phyloP scores from a whole-genome alignment of 37 sponge, comb jelly and placozoan genomes.

The Ephydatia muelleri region DNA sequence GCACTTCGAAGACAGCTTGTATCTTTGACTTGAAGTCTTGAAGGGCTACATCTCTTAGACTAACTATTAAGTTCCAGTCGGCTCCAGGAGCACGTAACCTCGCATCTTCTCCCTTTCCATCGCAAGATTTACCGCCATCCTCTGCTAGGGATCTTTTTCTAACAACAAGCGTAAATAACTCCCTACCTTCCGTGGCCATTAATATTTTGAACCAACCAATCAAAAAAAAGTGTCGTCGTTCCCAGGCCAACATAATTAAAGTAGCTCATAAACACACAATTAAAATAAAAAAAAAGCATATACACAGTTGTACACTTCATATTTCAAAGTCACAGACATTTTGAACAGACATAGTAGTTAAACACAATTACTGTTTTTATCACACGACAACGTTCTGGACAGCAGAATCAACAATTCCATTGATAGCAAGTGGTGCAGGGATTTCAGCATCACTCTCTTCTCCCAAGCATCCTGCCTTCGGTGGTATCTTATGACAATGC shows the following conservation, averaged over 20 bases:
- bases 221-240: neutral
- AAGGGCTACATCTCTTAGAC: neutral
- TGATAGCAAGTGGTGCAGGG: no score
- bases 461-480: slow-evolving; percentile 59
- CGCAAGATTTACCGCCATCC: neutral
- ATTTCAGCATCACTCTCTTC: neutral
- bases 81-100: neutral
- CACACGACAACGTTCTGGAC: no score
- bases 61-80: neutral
- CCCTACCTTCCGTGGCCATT: neutral
- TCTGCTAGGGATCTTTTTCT: neutral
- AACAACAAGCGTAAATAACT: neutral
- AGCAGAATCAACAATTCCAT: no score
- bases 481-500: slow-evolving; percentile 26
- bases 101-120: neutral
- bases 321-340: no score
- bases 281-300: no score
- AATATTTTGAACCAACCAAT: neutral
- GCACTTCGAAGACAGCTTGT: neutral
- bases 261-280: no score
- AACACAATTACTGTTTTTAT: no score
- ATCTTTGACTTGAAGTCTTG: neutral
- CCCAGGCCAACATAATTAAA: no score
- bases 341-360: no score
- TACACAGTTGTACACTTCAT: no score